These are phyloP conservation scores for Scyliorhinus canicula DNA, from an alignment of 2,797 vertebrate species.

Conservation along the genomic window DNA sequence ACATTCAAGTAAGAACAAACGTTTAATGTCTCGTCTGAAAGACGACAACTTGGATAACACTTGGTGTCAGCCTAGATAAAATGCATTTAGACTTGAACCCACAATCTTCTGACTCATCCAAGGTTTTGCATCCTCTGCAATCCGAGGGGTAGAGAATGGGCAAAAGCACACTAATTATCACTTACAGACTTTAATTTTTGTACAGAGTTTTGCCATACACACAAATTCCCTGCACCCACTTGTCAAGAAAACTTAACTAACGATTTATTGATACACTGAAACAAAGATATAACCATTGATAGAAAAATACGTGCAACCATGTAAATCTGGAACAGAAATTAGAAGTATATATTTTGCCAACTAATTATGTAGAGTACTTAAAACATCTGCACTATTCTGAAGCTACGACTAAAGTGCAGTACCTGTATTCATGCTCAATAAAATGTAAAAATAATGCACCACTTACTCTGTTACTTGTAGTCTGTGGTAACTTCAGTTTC, in stretches of 20 bases:
- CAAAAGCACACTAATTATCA: neutral
- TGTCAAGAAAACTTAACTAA: neutral
- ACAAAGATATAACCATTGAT: neutral
- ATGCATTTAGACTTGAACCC: neutral
- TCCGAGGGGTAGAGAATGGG: neutral
- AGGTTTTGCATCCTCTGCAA: neutral
- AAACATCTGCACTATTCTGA: neutral
- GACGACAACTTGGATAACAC: neutral
- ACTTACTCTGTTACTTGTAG: constrained; percentile 45
- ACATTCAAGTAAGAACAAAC: neutral
- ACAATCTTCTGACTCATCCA: neutral
- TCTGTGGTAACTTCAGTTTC: constrained; percentile 65
- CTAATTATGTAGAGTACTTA: neutral
- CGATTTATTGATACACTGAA: neutral
- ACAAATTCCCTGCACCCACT: neutral
- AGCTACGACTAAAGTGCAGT: neutral
- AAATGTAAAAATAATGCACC: neutral
- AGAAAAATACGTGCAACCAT: neutral
- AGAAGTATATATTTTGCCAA: neutral
- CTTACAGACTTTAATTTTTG: neutral
- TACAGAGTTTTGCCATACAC: neutral
- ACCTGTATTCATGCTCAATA: neutral
- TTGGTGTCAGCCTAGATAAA: neutral
- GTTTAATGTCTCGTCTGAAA: neutral
- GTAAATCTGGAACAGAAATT: neutral